Base-by-base conservation (phyloP, 35 echinoderm and acorn worm genomes). In the Ophioderma brevispina region DNA sequence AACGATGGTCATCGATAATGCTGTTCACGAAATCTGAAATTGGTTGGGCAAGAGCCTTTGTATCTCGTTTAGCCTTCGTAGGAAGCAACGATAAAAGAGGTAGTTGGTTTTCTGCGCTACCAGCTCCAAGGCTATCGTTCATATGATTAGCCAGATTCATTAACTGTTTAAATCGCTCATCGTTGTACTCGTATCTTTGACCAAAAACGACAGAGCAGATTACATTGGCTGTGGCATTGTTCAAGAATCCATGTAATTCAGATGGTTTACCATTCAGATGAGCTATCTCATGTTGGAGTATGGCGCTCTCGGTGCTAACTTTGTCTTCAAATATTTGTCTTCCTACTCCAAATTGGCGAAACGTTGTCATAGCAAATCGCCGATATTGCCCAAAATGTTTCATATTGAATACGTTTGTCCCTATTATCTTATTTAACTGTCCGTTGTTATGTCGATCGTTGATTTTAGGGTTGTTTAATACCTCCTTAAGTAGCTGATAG, bases 341-440 rank as follows among this genome's bases (percentile, higher is more conserved):
- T 15, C 96, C 96, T 35, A 98, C 90, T 37, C 96, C 96, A 49
- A 98, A 93, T 10, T 94, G 64, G 42, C 93, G 85, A 17, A 98
- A 91, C 13, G 93, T 89, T 34, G 80, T 75, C 13, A 94, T 77
- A 18, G 92, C 52, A 50, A 94, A 94, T 49, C 82, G 59, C 1
- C 92, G 80, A 25, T 70, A 70, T 8, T 18, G 28, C 2, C n/a
- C 10, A 25, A 13, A 70, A 25, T 70, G 17, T 18, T 18, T 25
- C 10, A 13, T 25, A 25, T 8, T 30, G 3, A 30, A 15, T 1
- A 70, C 5, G 59, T 70, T 70, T 70, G 23, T 25, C 1, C 59
- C 59, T 15, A 25, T 15, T 6, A 70, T 15, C 4, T 70, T 30
- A 13, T 13, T 46, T 46, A 46, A 4, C 17, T 8, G 5, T 4